A percentile compares a stretch with the other conserved stretches of the same genome.
These are phyloP conservation scores for Nematostella vectensis DNA, from an alignment of 92 coral and sea anemone species.

Conservation along the genomic window DNA sequence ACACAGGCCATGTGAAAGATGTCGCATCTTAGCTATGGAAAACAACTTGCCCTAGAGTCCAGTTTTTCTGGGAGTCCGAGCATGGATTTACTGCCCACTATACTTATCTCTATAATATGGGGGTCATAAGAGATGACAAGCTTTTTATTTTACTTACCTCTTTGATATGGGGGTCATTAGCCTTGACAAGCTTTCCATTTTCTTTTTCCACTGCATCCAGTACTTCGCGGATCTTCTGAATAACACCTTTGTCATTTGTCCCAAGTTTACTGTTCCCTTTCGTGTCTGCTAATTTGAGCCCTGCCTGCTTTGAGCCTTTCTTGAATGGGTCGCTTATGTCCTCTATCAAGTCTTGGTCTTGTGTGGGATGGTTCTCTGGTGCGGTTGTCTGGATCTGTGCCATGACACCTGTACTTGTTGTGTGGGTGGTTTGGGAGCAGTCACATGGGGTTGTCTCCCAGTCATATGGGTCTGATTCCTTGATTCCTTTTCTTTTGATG, in stretches of 20 bases:
- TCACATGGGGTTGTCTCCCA: constrained; percentile 77
- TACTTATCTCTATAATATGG: too few relatives aligned
- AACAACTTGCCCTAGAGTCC: too few relatives aligned
- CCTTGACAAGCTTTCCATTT: constrained; percentile 40
- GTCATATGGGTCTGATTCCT: constrained; percentile 78
- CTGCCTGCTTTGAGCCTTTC: constrained; percentile 35
- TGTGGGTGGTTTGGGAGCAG: constrained; percentile 74
- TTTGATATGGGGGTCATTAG: neutral
- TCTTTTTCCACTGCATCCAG: constrained; percentile 68
- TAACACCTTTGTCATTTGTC: constrained; percentile 61
- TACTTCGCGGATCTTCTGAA: constrained; percentile 67
- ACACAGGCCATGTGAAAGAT: too few relatives aligned
- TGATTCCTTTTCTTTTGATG: constrained; percentile 64
- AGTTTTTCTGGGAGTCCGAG: too few relatives aligned
- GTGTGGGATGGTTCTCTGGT: constrained; percentile 54
- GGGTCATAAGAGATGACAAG: too few relatives aligned
- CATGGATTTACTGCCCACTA: too few relatives aligned
- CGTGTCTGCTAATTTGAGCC: constrained; percentile 11
- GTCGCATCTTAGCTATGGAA: too few relatives aligned
- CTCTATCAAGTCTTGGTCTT: constrained; percentile 64
- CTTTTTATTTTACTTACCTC: too few relatives aligned
- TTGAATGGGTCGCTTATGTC: constrained; percentile 70
- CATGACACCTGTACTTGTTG: constrained; percentile 68
- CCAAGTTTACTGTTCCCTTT: constrained; percentile 37
- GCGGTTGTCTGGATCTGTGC: constrained; percentile 79